A percentile compares a stretch with the other conserved stretches of the same genome.
Conservation (phyloP, 2,113 vertebrate genomes). For the Cryptoleucopteryx plumbea region DNA sequence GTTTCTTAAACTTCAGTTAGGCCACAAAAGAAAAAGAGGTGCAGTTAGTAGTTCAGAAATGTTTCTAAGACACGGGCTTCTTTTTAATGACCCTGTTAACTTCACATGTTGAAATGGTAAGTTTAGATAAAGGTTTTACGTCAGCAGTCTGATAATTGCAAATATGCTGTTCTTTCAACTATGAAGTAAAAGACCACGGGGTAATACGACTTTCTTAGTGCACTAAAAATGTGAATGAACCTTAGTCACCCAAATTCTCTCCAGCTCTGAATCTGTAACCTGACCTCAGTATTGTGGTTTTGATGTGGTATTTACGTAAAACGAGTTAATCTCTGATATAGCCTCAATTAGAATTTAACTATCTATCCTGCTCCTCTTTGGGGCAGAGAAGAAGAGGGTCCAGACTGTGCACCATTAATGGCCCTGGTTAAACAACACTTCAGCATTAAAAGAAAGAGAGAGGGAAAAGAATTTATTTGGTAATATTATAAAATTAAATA, state of each 20-base stretch:
- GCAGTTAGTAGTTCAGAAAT: background rate
- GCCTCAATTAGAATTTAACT: background rate
- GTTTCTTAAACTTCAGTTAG: background rate
- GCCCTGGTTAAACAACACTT: background rate
- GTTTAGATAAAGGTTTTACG: background rate
- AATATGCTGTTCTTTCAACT: background rate
- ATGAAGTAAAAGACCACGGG: background rate
- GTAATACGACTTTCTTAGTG: accelerated
- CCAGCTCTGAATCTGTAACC: background rate
- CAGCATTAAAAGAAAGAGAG: background rate
- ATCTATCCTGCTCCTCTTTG: background rate
- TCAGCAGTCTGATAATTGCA: background rate
- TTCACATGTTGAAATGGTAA: background rate
- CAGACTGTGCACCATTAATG: background rate
- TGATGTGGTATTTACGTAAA: background rate
- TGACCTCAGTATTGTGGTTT: background rate
- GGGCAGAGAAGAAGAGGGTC: background rate
- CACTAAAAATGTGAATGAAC: background rate
- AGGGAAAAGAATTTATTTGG: background rate
- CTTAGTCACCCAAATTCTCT: background rate
- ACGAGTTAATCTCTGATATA: background rate
- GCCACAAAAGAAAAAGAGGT: no score
- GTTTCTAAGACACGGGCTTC: background rate
- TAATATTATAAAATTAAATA: background rate
- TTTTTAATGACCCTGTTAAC: background rate